Base-by-base conservation (phyloP, 2,797 vertebrate genomes). In the Pitangus sulphuratus region DNA sequence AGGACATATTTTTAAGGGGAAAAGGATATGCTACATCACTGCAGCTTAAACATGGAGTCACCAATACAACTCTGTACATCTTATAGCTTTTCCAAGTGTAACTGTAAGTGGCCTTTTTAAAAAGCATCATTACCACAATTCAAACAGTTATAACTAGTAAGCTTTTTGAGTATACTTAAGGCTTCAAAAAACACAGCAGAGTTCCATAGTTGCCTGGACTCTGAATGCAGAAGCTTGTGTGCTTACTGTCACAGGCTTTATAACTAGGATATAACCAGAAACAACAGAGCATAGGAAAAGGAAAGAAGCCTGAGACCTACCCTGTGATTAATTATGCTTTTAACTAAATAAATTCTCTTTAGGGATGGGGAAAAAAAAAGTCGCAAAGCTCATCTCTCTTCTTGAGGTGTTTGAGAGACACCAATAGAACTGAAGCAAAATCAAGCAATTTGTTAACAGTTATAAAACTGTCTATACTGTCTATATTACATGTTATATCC, bases 311-410 rank as follows among this genome's bases (percentile, higher is more conserved):
- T 35, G 28, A 70, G 7, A 84, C 8, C 2, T 56, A 50, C 20
- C 53, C 16, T 53, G 10, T 39, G 15, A 56, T 35, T 44, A 70
- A 65, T 74, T 62, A 62, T 8, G 7, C 5, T 60, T 86, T 92
- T 70, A 90, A 60, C 5, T 22, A 70, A 65, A 70, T n/a, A 51
- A 50, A 70, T 48, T 51, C n/a, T 82, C 2, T 13, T 42, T 7
- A 53, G 12, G 33, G 18, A 24, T 2, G 6, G 2, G 0, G 0
- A 2, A 1, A 11, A 15, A 15, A 42, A 13, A 33, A 6, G 4
- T 57, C 25, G 19, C 11, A 54, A 71, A 78, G 39, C 0, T 50
- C 10, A 21, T 39, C 39, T 48, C 39, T 48, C 12, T 61, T 78
- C 30, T 50, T 50, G 11, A 81, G 3, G 6, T 37, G 8, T 21